Percentiles rank a stretch among this genome's conserved stretches.
Conservation (phyloP, 2,113 vertebrate genomes). For the Numenius arquata region DNA sequence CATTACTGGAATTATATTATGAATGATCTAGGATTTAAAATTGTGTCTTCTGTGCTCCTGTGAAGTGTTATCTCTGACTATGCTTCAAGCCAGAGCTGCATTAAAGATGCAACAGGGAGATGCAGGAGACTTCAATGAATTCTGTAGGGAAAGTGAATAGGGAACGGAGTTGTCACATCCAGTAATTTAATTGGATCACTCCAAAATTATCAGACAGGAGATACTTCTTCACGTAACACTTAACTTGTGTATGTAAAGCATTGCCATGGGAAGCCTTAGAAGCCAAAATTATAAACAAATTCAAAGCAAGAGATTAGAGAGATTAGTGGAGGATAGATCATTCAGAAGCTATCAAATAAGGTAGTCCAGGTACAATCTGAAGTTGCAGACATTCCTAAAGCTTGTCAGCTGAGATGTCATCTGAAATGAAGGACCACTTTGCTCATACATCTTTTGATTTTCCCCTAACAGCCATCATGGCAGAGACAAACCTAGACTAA, state of each 20-base stretch:
- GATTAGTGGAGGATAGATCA: not conserved
- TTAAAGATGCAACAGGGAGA: slow-evolving; percentile 46
- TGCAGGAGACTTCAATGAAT: not conserved
- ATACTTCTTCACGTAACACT: not conserved
- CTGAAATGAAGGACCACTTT: not conserved
- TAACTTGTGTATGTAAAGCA: not conserved
- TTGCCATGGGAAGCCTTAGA: not conserved
- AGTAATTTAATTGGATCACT: not conserved
- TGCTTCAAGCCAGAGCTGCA: slow-evolving; percentile 1
- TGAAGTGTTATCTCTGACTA: slow-evolving; percentile 8
- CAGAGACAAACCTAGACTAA: not conserved
- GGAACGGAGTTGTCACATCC: not conserved
- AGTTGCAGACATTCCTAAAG: not conserved
- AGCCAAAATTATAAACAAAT: not conserved
- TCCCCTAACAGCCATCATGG: not conserved
- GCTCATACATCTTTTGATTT: not conserved
- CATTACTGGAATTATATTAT: not conserved
- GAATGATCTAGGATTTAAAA: slow-evolving; percentile 18
- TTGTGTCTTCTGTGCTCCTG: slow-evolving; percentile 2
- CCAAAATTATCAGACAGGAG: not conserved
- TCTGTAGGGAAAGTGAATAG: not conserved
- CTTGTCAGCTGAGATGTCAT: not conserved
- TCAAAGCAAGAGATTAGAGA: not conserved
- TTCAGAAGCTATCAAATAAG: not conserved
- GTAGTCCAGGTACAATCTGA: not conserved